Conservation (phyloP, 2,113 vertebrate species). For the Passer domesticus region DNA sequence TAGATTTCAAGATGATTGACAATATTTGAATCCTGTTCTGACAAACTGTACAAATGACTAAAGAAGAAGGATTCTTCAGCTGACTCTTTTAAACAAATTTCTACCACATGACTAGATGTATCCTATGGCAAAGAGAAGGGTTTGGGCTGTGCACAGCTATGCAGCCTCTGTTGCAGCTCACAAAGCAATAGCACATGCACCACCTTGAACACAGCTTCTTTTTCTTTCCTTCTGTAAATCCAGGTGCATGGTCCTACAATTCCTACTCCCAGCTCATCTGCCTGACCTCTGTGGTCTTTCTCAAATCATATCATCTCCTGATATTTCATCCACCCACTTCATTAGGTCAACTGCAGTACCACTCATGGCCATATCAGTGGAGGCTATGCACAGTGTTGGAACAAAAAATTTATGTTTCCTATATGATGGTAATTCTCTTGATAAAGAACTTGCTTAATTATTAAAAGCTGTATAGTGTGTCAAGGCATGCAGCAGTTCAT, state of each 20-base stretch:
- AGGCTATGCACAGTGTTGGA: neutral
- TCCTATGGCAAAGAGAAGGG: neutral
- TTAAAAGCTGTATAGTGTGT: neutral
- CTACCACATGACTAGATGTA: neutral
- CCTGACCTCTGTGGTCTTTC: neutral
- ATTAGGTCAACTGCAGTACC: neutral
- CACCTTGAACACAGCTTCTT: neutral
- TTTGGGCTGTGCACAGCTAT: neutral
- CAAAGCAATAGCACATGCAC: neutral
- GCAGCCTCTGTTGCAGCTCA: neutral
- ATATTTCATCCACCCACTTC: neutral
- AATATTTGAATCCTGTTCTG: constrained; percentile 28
- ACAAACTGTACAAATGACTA: constrained; percentile 18
- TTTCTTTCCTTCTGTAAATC: neutral
- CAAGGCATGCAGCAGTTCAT: neutral
- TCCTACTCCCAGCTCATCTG: neutral
- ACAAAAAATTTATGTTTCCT: neutral
- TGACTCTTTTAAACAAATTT: neutral
- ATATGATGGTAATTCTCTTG: neutral
- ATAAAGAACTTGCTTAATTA: neutral
- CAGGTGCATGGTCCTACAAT: neutral
- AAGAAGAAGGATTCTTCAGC: neutral
- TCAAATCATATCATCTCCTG: neutral
- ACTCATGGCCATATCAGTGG: neutral
- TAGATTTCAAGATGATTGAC: constrained; percentile 36